Evolutionary conservation across 2,113 vertebrate species (phyloP).

Genomic region (Anguilla japonica): DNA sequence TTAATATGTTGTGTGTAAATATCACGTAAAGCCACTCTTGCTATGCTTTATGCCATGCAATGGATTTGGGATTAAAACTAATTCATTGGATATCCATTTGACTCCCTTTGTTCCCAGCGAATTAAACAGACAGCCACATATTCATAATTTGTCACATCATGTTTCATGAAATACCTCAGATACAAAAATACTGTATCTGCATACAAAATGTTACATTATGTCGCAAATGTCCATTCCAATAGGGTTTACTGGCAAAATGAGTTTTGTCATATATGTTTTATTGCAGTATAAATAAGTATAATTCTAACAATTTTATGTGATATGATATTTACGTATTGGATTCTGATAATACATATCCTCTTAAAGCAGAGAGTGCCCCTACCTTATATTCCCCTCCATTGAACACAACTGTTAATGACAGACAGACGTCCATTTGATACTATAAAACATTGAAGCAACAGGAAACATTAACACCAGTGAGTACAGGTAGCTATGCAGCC

Average conservation of each 20-base stretch:
- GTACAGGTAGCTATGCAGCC: background rate
- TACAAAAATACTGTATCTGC: too few relatives aligned
- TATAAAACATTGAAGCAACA: too few relatives aligned
- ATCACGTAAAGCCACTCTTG: background rate
- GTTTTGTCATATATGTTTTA: too few relatives aligned
- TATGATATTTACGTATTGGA: background rate
- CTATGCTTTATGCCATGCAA: background rate
- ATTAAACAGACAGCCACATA: background rate
- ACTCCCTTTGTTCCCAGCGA: background rate
- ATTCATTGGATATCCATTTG: background rate
- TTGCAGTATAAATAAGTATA: too few relatives aligned
- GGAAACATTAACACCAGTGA: background rate
- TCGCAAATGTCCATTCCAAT: too few relatives aligned
- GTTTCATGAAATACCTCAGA: too few relatives aligned
- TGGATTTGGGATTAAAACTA: background rate
- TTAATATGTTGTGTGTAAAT: background rate
- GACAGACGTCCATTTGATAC: too few relatives aligned
- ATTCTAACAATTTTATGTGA: background rate
- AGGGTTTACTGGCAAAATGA: too few relatives aligned
- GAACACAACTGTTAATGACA: too few relatives aligned
- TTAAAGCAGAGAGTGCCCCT: background rate
- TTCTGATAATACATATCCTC: background rate
- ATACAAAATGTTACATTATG: too few relatives aligned
- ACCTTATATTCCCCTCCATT: too few relatives aligned
- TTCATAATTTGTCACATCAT: background rate